A percentile compares a stretch with the other conserved stretches of the same genome.
These are phyloP conservation scores for Phanerotoma sp. DNA, from an alignment of 2,888 invertebrate species.

Conservation along the genomic window DNA sequence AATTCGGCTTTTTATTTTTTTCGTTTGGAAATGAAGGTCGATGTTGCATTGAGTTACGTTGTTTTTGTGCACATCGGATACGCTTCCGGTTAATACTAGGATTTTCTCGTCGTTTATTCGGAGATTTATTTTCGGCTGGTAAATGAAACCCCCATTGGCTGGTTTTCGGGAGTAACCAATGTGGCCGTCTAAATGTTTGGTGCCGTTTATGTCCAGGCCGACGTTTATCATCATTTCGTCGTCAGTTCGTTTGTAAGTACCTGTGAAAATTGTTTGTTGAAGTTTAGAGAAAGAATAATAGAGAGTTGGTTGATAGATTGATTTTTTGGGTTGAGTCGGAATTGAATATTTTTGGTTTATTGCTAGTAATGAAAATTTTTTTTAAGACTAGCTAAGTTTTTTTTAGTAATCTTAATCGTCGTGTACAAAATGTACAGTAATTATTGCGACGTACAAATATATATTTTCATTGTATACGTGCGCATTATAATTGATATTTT, in stretches of 20 bases:
- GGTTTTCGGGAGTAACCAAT: constrained; percentile 64
- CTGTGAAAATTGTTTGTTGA: constrained; percentile 35
- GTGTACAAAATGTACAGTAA: too few species aligned
- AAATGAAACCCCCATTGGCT: constrained; percentile 69
- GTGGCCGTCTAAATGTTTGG: constrained; percentile 69
- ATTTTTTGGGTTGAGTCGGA: too few species aligned
- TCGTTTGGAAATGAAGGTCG: constrained; percentile 75
- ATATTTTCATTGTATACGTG: too few species aligned
- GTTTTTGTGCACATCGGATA: constrained; percentile 66
- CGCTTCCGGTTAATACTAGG: constrained; percentile 67
- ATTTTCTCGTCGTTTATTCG: constrained; percentile 73
- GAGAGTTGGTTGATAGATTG: too few species aligned
- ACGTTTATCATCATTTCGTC: constrained; percentile 70
- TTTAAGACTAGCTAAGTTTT: too few species aligned
- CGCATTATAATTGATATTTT: too few species aligned
- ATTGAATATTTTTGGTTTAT: too few species aligned
- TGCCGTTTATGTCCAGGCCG: constrained; percentile 72
- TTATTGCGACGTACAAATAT: too few species aligned
- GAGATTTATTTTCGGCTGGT: constrained; percentile 70
- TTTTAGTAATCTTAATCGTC: too few species aligned
- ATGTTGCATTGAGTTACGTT: constrained; percentile 78
- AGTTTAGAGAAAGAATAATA: too few species aligned
- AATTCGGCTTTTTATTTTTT: constrained; percentile 71
- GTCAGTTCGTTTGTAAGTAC: constrained; percentile 70
- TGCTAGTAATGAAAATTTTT: too few species aligned